A percentile compares a stretch with the other conserved stretches of the same genome.
Conservation (phyloP, 1,140 invertebrate species). For the Coboldia fuscipes region DNA sequence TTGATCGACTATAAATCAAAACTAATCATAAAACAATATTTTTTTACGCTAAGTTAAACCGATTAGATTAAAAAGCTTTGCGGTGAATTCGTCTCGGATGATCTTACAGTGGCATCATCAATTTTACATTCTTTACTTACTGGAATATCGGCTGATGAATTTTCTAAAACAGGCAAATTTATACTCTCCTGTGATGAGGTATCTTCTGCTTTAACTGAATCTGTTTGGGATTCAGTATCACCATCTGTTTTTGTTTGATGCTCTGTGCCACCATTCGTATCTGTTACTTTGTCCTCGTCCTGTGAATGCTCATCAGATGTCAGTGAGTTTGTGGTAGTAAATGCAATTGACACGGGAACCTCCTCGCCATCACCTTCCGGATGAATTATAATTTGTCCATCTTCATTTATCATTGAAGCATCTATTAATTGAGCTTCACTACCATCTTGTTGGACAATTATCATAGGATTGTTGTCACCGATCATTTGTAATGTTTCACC, state of each 20-base stretch:
- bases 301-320: constrained; percentile 19
- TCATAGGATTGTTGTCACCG: constrained; percentile 20
- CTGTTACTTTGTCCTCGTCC: constrained; percentile 6
- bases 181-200: too few relatives aligned
- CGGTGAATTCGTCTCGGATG: too few relatives aligned
- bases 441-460: constrained; percentile 19
- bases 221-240: neutral
- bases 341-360: constrained; percentile 19
- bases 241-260: constrained; percentile 9
- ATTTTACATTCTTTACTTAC: too few relatives aligned
- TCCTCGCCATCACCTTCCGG: constrained; percentile 17
- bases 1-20: too few relatives aligned
- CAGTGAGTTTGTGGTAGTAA: constrained; percentile 17
- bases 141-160: too few relatives aligned
- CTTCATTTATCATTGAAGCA: constrained; percentile 17
- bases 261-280: constrained; percentile 4
- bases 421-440: constrained; percentile 21
- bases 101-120: too few relatives aligned
- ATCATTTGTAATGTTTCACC: constrained; percentile 21
- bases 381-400: constrained; percentile 19
- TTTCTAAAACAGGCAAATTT: too few relatives aligned
- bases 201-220: constrained; percentile 5
- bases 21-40: too few relatives aligned
- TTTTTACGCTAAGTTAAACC: too few relatives aligned
- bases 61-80: too few relatives aligned